Evolutionary conservation across 64 coral and sea anemone genomes (phyloP), one percentile per base, ranked within the genome.

Genomic region (Acropora tenuis): DNA sequence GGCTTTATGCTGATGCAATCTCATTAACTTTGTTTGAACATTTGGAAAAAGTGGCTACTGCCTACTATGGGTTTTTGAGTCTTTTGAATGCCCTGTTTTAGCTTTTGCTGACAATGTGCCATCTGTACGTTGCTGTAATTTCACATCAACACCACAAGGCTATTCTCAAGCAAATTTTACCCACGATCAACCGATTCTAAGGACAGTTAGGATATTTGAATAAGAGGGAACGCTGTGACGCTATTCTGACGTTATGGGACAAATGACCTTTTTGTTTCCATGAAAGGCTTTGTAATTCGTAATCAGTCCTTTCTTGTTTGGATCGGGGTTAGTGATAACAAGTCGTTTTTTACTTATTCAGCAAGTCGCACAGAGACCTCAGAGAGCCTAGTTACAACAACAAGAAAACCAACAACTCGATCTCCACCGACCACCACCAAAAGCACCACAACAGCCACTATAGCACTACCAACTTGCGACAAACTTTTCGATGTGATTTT

Each of bases 401-500:
- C 69, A 46, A 5, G 41, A 15, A 47, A 17, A 69, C 5, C 41
- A 18, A 89, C 60, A 5, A 41, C 76, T 60, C 55, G 41, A 13
- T 11, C 50, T 41, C 12, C 69, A 1, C 20, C 58, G 41, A 8
- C 75, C 58, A 59, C 75, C 49, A 4, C 63, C 0, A 48, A 0
- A 42, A 17, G 50, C 46, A 89, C 49, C 4, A 8, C 73, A 46
- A 79, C 47, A 2, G 16, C 41, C 67, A 59, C 16, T 11, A 11
- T 17, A 16, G 13, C 46, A 50, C 30, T 18, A 20, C 88, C 87
- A 16, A 58, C 1, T 2, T 97, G 95, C 40, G 57, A 73, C 19
- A n/a, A 80, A 71, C 78, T 75, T 9, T 74, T 90, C 2, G 92
- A 94, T 65, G 75, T 94, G 1, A 20, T 97, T 0, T 97, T 97